Conservation (phyloP, 2,113 vertebrate genomes). For the Nibea albiflora region DNA sequence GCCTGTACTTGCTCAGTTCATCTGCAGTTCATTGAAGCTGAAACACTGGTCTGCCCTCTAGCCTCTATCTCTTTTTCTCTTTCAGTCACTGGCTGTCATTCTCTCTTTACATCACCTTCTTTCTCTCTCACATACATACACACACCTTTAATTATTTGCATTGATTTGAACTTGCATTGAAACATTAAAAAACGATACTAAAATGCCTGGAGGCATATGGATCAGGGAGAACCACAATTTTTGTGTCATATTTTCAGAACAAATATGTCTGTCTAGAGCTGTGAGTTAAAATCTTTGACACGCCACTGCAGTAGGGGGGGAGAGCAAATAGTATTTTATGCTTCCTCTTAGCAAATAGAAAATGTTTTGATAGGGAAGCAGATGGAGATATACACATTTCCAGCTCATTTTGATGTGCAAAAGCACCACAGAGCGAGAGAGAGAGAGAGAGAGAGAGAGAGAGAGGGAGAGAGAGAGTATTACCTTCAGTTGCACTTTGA, state of each 20-base stretch:
- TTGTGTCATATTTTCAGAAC: conserved; percentile 59
- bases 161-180: conserved; percentile 11
- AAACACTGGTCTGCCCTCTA: conserved; percentile 47
- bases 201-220: conserved; percentile 7
- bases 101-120: neutral
- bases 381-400: conserved; percentile 66
- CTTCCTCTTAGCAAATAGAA: conserved; percentile 59
- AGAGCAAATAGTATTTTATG: conserved; percentile 67
- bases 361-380: conserved; percentile 72
- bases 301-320: conserved; percentile 41
- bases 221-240: conserved; percentile 27
- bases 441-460: too few species aligned
- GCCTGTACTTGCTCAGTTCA: conserved; percentile 73
- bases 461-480: conserved; percentile 38
- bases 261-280: conserved; percentile 57
- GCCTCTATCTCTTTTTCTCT: conserved; percentile 6
- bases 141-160: conserved; percentile 22
- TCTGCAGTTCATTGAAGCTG: conserved; percentile 75
- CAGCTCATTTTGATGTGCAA: conserved; percentile 62
- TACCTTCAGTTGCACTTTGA: conserved; percentile 67
- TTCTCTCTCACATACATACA: neutral
- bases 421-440: conserved; percentile 28
- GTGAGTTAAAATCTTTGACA: conserved; percentile 57
- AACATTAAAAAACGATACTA: conserved; percentile 28
- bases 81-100: conserved; percentile 30